These are phyloP conservation scores for Xylocampa areola DNA, from an alignment of 2,888 invertebrate genomes.

Conservation along the genomic window DNA sequence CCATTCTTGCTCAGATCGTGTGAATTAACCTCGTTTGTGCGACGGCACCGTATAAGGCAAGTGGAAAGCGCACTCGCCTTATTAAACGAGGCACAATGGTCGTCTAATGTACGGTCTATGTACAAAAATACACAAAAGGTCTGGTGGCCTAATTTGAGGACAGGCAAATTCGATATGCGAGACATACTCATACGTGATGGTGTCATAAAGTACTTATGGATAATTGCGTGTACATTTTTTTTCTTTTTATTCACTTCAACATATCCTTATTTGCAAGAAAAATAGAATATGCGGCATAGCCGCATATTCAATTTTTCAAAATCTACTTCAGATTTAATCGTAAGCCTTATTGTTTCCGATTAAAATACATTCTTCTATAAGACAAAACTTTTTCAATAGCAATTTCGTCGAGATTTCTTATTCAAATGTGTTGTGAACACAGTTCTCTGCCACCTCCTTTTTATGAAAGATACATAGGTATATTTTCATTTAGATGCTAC, in stretches of 20 bases:
- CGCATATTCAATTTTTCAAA: too few species aligned
- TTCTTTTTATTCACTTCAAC: background rate
- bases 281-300: too few species aligned
- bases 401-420: too few species aligned
- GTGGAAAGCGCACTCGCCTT: conserved; percentile 73
- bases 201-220: conserved; percentile 11
- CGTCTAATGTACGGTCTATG: conserved; percentile 61
- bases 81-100: conserved; percentile 74
- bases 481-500: too few species aligned
- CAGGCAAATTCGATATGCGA: conserved; percentile 47
- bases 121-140: conserved; percentile 60
- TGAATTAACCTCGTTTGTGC: conserved; percentile 75
- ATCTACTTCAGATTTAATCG: too few species aligned
- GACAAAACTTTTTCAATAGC: too few species aligned
- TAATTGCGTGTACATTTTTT: background rate
- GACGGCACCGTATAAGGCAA: conserved; percentile 70
- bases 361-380: too few species aligned
- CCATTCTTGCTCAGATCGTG: conserved; percentile 64
- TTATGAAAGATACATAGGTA: too few species aligned
- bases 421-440: too few species aligned
- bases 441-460: too few species aligned
- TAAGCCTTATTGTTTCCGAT: too few species aligned
- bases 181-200: conserved; percentile 24
- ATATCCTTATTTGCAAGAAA: too few species aligned
- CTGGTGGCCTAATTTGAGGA: conserved; percentile 54